Evolutionary conservation across 2,888 invertebrate species (phyloP), one percentile per base, ranked within the genome.

Genomic region (Drosophila nigricruria): DNA sequence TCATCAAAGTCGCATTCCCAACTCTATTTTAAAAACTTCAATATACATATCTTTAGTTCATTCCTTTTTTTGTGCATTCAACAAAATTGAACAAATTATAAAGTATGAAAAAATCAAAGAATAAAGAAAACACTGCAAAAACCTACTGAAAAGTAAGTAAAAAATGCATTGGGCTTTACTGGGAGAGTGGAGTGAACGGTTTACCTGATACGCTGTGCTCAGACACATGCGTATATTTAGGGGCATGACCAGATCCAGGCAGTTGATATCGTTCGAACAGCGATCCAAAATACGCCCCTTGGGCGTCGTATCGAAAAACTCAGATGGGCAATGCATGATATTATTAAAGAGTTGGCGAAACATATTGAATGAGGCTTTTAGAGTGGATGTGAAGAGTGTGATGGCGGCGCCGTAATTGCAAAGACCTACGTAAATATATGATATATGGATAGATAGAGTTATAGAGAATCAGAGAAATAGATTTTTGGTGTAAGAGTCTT

Each of bases 271-370:
- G 79, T 93, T 94, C 74, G 95, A 94, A 91, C 95, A 95, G 83
- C 95, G 94, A 92, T 95, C 94, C 77, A 96, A 91, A 73, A 96
- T 94, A 70, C 95, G 94, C 81, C 96, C 96, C 82, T 94, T 91
- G 25, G 96, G 95, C 78, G 95, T 95, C 50, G 94, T 94, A 91
- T 95, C 95, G 92, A 94, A 95, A 92, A 95, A 94, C 74, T 92
- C 92, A 91, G 95, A 93, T 68, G 95, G 95, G 77, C 94, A 94
- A 79, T 93, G 93, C 79, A 95, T 90, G 79, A 94, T 91, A 87
- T 93, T 93, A 68, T 91, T 81, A 79, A 95, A 93, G 85, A 95
- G 92, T 54, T 84, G 77, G 66, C 81, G 84, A 70, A 91, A 92
- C 45, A 92, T 76, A 69, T 78, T 76, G 62, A 78, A 84, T 76